Conservation (phyloP, 2,113 vertebrate species). For the Pontoporia blainvillei region DNA sequence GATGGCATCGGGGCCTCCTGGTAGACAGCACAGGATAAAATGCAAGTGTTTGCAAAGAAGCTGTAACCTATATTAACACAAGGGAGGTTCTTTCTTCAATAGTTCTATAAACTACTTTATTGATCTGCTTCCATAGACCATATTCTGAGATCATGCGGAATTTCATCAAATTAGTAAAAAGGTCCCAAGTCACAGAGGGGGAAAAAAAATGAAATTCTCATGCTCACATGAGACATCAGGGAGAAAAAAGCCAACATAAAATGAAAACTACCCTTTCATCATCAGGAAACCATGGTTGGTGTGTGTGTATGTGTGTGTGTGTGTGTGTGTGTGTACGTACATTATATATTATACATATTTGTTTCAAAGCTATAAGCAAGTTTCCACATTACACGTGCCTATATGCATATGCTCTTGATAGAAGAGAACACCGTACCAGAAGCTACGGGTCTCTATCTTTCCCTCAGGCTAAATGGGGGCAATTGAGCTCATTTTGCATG, state of each 20-base stretch:
- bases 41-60: background rate
- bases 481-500: constrained; percentile 23
- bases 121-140: background rate
- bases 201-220: background rate
- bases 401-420: background rate
- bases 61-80: background rate
- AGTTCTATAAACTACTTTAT: background rate
- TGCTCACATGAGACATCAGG: background rate
- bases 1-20: background rate
- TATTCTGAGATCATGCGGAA: background rate
- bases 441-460: background rate
- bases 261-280: background rate
- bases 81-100: background rate
- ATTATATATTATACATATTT: background rate
- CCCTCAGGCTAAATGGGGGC: background rate
- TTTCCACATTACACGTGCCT: background rate
- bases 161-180: background rate
- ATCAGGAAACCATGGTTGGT: background rate
- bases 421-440: background rate
- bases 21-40: background rate
- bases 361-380: background rate
- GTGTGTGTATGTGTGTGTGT: background rate
- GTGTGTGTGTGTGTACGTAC: background rate
- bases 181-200: background rate
- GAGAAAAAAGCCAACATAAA: background rate